Evolutionary conservation across 2,113 vertebrate genomes (phyloP), one percentile per base, ranked within the genome.

Genomic region (Microtus richardsoni): DNA sequence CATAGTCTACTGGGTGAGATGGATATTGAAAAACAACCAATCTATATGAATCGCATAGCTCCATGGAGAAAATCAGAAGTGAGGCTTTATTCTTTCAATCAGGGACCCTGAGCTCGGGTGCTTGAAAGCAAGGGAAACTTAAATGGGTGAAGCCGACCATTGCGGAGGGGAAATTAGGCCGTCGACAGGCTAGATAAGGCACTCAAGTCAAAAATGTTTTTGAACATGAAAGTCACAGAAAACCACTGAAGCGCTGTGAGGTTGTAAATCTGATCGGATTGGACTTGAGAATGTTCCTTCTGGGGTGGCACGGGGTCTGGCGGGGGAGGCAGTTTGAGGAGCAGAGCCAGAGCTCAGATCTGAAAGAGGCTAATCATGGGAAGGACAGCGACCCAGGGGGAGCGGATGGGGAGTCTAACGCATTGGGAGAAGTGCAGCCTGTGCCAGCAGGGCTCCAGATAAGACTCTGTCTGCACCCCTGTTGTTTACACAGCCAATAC

Each of bases 391-490:
- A 7, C 10, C n/a, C 3, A 1, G 28, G 54, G 5, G 14, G 60
- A 19, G 26, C 2, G 1, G 41, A 24, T 17, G 33, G 41, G 19
- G 26, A 5, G 28, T 49, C 80, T 22, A 60, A 79, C 7, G 12
- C 47, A 0, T 10, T 84, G 58, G 64, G n/a, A 41, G 79, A 85
- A 73, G 26, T 13, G 30, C 52, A 96, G 39, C 52, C 39, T 52
- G 0, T 36, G 10, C 19, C 33, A 33, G 0, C 4, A 4, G 52
- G 33, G 52, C n/a, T 12, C 14, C 54, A 30, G 54, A 22, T 0
- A 39, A 19, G 44, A 47, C 39, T 30, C 5, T 49, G 0, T 28
- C 83, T 17, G 1, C 24, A 19, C 54, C 24, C 7, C 30, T 12
- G 17, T 36, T 73, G 68, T 64, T 41, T 39, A 12, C 44, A 77